Conservation (phyloP, 2,797 vertebrate species). For the Chaetophractus vellerosus region DNA sequence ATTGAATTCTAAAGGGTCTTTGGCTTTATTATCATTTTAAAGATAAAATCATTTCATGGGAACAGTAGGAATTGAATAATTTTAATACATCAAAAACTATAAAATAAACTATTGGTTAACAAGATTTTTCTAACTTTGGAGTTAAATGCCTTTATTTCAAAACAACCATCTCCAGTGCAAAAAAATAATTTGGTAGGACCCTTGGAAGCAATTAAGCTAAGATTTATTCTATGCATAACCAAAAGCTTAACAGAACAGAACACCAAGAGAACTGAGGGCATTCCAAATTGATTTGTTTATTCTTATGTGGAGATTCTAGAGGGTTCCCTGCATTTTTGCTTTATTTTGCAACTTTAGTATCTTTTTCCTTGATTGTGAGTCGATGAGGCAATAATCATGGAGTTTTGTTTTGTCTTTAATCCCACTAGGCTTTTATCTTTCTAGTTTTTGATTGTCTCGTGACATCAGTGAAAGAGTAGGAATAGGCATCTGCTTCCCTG, state of each 20-base stretch:
- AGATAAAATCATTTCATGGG: conserved; percentile 18
- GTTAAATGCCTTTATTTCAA: not conserved
- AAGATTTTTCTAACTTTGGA: conserved; percentile 21
- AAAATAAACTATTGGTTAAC: not conserved
- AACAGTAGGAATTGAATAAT: not conserved
- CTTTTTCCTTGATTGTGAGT: not conserved
- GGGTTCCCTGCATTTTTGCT: not conserved
- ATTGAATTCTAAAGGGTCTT: conserved; percentile 30
- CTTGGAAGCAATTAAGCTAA: not conserved
- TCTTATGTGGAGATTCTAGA: not conserved
- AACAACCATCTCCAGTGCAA: not conserved
- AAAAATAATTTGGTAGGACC: not conserved
- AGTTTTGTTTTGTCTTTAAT: not conserved
- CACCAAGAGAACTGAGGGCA: not conserved
- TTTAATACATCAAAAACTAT: not conserved
- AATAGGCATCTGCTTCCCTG: not conserved
- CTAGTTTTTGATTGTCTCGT: not conserved
- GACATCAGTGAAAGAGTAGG: not conserved
- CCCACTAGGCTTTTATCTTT: not conserved
- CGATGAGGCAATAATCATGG: not conserved
- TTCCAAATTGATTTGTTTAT: not conserved
- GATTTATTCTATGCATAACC: not conserved
- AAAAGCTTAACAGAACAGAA: not conserved
- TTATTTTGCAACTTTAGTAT: not conserved
- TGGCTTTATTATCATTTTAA: not conserved